Conservation (phyloP, 2,113 vertebrate genomes). For the Ictalurus punctatus region DNA sequence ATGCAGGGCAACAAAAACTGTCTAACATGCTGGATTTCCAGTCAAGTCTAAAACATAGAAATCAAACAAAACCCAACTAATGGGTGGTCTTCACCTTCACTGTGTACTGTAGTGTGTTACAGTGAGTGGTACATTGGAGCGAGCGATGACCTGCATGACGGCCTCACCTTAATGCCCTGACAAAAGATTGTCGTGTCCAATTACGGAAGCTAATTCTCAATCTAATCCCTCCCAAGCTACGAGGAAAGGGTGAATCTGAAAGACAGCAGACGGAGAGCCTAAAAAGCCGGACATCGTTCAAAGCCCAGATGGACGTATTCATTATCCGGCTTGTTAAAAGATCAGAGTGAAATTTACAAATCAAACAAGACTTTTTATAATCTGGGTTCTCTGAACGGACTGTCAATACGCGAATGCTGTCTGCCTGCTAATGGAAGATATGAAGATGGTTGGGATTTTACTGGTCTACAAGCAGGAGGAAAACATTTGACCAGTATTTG, state of each 20-base stretch:
- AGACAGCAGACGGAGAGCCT: slow-evolving; percentile 6
- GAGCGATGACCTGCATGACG: slow-evolving; percentile 8
- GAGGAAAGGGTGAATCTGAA: slow-evolving; percentile 21
- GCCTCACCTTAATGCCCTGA: slow-evolving; percentile 56
- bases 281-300: not conserved
- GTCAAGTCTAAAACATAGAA: not conserved
- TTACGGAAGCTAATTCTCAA: slow-evolving; percentile 60
- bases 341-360: slow-evolving; percentile 9
- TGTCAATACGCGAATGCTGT: slow-evolving; percentile 2
- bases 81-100: not conserved
- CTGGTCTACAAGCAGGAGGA: not conserved
- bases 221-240: slow-evolving; percentile 59
- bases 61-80: not conserved
- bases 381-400: not conserved
- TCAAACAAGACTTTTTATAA: not conserved
- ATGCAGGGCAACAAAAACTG: slow-evolving; percentile 2
- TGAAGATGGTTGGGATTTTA: not conserved
- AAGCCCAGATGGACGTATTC: not conserved
- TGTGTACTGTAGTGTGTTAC: not conserved
- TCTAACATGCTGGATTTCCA: slow-evolving; percentile 9
- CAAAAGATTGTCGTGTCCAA: slow-evolving; percentile 62
- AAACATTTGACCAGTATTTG: not conserved
- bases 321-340: not conserved
- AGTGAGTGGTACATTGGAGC: not conserved
- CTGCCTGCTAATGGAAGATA: not conserved